Conservation (phyloP, 2,888 invertebrate species). For the Hecatera dysodea region DNA sequence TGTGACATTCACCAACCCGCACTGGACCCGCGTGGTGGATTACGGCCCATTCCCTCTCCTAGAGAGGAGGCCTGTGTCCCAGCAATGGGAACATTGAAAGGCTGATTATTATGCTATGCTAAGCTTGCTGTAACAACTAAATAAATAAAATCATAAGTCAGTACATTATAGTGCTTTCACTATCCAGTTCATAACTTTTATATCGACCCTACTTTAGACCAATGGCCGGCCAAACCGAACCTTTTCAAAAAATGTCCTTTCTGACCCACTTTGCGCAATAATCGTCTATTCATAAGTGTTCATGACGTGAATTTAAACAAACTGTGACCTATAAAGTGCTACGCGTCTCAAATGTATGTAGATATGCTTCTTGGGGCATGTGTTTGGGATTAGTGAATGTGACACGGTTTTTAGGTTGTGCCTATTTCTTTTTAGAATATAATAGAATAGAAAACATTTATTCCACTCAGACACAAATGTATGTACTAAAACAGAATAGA, state of each 20-base stretch:
- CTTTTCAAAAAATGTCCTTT: slow-evolving; percentile 70
- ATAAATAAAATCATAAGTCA: too few species aligned
- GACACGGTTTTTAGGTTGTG: slow-evolving; percentile 19
- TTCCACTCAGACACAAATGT: too few species aligned
- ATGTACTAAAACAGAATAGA: too few species aligned
- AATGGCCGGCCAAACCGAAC: slow-evolving; percentile 47
- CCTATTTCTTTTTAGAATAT: slow-evolving; percentile 20
- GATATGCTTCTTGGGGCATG: slow-evolving; percentile 36
- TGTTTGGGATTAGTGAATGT: slow-evolving; percentile 30
- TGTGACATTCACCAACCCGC: too few species aligned
- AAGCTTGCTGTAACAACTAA: too few species aligned
- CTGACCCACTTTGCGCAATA: slow-evolving; percentile 79
- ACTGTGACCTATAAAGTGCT: slow-evolving; percentile 69
- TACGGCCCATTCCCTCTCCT: too few species aligned
- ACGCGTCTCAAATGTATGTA: slow-evolving; percentile 59
- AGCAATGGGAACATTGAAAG: too few species aligned
- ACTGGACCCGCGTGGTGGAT: too few species aligned
- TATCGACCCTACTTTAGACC: slow-evolving; percentile 20
- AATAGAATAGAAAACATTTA: too few species aligned
- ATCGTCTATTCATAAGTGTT: slow-evolving; percentile 79
- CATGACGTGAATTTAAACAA: slow-evolving; percentile 78
- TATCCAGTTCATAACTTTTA: slow-evolving; percentile 21
- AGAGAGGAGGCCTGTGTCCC: too few species aligned
- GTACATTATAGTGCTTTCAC: slow-evolving; percentile 9
- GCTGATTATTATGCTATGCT: too few species aligned